Evolutionary conservation across 1,140 invertebrate species (phyloP), one percentile per base, ranked within the genome.

Genomic region (Scylla paramamosain): DNA sequence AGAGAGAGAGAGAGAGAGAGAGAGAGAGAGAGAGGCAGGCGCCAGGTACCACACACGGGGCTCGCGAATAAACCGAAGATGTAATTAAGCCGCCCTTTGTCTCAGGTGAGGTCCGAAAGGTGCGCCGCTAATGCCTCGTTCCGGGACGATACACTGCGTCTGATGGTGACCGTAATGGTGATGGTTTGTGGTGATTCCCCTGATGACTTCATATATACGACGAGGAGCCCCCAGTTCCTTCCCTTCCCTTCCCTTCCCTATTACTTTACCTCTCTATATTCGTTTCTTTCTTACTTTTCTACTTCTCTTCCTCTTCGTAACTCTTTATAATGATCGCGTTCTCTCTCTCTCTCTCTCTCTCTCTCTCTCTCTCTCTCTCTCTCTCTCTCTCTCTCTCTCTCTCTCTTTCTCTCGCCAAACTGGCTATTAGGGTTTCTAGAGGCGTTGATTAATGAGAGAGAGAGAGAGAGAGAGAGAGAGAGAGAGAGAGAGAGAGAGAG

Each of bases 11-110:
- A 4, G 86, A 28, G n/a, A 31, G 28, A 32, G 25, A n/a, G 25
- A 25, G 45, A 29, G 32, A 20, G 29, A 14, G 28, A 88, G 45
- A 39, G 45, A 46, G 45, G 82, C 29, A 45, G 29, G 67, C 14
- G 25, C 28, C 32, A n/a, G 7, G 86, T n/a, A 39, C 86, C 93
- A 87, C 87, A 67, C 86, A 90, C 93, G 25, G n/a, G 52, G 87
- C 32, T 10, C 25, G 88, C 77, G 88, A 94, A 94, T 94, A 94
- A 94, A 91, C 91, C 93, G 77, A 52, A 67, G n/a, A 91, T 91
- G 77, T 94, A 94, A 94, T 94, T 94, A 94, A 91, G 93, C 4
- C 28, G 31, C 32, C 52, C 93, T 94, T 94, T 94, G 93, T 94
- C 93, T 94, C 59, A 84, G 67, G 59, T 84, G 88, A 91, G 88